Conservation (phyloP, 2,113 vertebrate species). For the Glaucomys volans region DNA sequence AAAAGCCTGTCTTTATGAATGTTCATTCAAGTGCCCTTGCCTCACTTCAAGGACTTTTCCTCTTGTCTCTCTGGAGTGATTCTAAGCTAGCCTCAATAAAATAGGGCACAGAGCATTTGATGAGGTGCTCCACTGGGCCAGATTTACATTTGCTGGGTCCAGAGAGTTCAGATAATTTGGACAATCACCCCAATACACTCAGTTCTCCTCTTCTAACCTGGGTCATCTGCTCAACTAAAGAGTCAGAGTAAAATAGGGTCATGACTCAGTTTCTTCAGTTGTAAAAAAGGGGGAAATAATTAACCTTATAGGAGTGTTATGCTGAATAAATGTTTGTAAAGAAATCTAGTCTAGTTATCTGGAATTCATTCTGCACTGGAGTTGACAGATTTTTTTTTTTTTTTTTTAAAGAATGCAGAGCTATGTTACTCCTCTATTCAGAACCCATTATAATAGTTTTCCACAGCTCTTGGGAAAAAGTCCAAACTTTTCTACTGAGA, state of each 20-base stretch:
- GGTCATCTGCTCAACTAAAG: not conserved
- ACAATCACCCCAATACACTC: not conserved
- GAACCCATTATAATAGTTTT: not conserved
- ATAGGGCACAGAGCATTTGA: not conserved
- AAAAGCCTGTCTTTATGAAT: constrained; percentile 37
- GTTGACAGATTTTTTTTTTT: constrained; percentile 57
- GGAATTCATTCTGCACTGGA: not conserved
- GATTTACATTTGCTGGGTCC: not conserved
- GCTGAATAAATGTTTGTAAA: not conserved
- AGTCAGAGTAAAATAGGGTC: not conserved
- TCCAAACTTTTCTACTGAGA: not conserved
- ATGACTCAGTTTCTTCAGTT: not conserved
- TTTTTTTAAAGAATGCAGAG: constrained; percentile 52
- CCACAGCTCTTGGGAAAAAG: not conserved
- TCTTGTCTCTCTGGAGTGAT: constrained; percentile 11
- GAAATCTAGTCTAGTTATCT: not conserved
- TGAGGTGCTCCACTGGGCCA: not conserved
- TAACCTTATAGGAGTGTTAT: not conserved
- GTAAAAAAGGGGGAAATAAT: not conserved
- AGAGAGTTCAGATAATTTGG: constrained; percentile 12
- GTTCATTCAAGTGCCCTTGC: not conserved
- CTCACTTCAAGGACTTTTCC: constrained; percentile 28
- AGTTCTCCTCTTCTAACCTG: constrained; percentile 8
- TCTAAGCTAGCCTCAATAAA: not conserved
- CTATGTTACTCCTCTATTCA: constrained; percentile 21